phyloP scores from a whole-genome alignment of 2,113 vertebrate species.

The Antechinus stuartii region DNA sequence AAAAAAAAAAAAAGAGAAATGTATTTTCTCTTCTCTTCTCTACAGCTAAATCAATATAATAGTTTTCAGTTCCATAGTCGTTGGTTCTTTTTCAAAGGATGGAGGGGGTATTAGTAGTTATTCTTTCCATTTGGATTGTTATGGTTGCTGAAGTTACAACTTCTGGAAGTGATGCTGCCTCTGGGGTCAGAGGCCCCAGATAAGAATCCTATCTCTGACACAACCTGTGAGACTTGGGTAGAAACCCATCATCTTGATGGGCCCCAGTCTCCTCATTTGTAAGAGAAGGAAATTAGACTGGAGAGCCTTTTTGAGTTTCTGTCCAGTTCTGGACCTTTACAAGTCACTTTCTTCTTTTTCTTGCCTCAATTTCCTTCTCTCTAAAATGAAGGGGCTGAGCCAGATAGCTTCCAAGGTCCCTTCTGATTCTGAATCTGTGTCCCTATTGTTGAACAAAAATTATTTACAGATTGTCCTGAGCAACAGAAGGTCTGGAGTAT shows the following conservation, averaged over 20 bases:
- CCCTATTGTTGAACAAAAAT: background rate
- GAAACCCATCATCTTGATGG: background rate
- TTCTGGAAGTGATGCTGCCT: background rate
- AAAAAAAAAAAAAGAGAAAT: background rate
- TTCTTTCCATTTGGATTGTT: background rate
- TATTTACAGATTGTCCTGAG: background rate
- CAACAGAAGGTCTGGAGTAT: background rate
- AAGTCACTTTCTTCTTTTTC: background rate
- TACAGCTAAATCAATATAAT: background rate
- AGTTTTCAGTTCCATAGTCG: background rate
- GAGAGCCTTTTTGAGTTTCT: background rate
- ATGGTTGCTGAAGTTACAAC: background rate
- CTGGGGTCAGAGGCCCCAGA: background rate
- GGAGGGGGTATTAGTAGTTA: background rate
- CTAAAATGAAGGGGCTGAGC: background rate
- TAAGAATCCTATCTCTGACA: background rate
- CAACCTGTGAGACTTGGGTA: background rate
- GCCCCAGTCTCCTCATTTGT: background rate
- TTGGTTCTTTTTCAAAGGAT: background rate
- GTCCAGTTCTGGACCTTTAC: background rate
- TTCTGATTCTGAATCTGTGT: background rate
- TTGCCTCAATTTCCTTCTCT: background rate
- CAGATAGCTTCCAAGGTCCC: background rate
- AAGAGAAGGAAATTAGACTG: background rate
- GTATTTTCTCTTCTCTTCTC: background rate